Conservation (phyloP, 1,140 invertebrate genomes). For the Hylyphantes graminicola region DNA sequence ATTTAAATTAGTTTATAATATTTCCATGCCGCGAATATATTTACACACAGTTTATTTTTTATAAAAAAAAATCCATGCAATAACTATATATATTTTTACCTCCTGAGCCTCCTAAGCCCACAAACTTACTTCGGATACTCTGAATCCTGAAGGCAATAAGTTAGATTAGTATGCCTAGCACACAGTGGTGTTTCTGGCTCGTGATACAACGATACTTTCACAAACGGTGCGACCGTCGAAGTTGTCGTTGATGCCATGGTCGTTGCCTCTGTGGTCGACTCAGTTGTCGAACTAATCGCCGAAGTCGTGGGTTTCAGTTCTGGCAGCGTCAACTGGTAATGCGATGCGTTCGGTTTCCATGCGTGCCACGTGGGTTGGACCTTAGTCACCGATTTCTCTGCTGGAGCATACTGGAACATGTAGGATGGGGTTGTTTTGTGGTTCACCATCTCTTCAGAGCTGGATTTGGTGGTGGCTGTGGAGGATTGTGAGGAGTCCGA, state of each 20-base stretch:
- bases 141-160: slow-evolving; percentile 47
- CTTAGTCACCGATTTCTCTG: slow-evolving; percentile 16
- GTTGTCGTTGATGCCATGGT: not conserved
- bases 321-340: slow-evolving; percentile 6
- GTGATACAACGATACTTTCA: not conserved
- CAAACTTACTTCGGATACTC: slow-evolving; percentile 51
- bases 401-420: slow-evolving; percentile 35
- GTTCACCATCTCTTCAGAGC: slow-evolving; percentile 32
- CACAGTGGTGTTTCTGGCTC: slow-evolving; percentile 40
- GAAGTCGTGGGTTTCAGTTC: not conserved
- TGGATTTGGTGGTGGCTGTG: not conserved
- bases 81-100: too few species aligned
- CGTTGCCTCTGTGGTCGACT: not conserved
- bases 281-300: not conserved
- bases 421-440: slow-evolving; percentile 41
- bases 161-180: slow-evolving; percentile 33
- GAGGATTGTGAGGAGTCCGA: not conserved
- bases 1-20: too few species aligned
- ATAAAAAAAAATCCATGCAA: too few species aligned
- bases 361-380: not conserved
- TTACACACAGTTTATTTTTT: too few species aligned
- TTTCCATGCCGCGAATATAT: too few species aligned
- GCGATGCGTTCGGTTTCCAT: slow-evolving; percentile 10
- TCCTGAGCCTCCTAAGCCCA: not conserved
- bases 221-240: not conserved